A percentile compares a stretch with the other conserved stretches of the same genome.
Evolutionary conservation across 2,113 vertebrate genomes (phyloP).

Genomic region (Lynx canadensis): DNA sequence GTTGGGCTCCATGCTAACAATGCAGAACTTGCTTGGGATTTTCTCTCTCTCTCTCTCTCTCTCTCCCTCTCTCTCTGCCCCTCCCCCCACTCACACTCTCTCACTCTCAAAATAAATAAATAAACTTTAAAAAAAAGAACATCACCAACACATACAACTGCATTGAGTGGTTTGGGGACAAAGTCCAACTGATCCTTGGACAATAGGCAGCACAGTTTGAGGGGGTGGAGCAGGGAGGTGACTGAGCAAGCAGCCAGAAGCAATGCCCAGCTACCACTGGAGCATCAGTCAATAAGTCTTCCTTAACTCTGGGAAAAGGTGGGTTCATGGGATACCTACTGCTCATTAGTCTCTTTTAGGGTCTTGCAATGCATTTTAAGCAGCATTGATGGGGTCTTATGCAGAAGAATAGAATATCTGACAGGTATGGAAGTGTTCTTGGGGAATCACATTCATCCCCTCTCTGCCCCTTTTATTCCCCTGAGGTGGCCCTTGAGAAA

Average conservation of each 20-base stretch:
- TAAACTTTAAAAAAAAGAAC: neutral
- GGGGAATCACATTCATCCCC: neutral
- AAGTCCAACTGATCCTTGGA: neutral
- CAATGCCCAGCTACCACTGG: accelerated
- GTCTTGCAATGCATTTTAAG: neutral
- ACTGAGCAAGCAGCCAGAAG: neutral
- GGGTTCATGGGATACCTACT: neutral
- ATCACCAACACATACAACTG: neutral
- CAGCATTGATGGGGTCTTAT: neutral
- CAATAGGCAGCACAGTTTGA: neutral
- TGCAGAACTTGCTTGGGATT: no score
- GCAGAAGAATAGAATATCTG: neutral
- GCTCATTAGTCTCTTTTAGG: neutral
- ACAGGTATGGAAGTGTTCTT: neutral
- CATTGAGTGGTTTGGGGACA: neutral
- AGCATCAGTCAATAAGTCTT: neutral
- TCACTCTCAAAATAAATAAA: no score
- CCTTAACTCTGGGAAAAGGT: neutral
- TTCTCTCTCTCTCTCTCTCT: no score
- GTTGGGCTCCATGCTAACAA: no score
- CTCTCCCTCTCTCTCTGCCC: no score
- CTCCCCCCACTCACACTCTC: no score
- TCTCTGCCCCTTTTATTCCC: neutral
- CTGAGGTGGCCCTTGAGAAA: neutral
- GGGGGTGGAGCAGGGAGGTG: neutral